Base-by-base conservation (phyloP, 1,140 invertebrate species). In the Neodiprion pinetum region DNA sequence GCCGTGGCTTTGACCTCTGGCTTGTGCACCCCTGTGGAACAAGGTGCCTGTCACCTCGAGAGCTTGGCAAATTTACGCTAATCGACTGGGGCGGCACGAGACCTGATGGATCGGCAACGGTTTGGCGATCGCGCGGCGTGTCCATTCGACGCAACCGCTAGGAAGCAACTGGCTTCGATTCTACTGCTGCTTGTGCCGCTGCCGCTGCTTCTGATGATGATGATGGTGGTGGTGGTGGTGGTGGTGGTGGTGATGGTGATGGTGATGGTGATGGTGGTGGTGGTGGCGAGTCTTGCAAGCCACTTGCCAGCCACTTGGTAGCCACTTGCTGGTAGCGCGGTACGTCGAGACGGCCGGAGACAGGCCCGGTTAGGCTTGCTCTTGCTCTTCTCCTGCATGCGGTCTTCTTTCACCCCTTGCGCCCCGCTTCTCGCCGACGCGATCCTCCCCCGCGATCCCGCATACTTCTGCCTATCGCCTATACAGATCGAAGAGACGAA, bases 111-210 rank as follows among this genome's bases (percentile, higher is more conserved):
- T 71, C 53, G 53, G 53, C 11, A 12, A 61, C 28, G 53, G 53
- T 61, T 17, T 61, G 11, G 53, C n/a, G n/a, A 14, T 17, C 53
- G 28, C 67, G 72, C 75, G 71, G 17, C 67, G 65, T 75, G 79
- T 79, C 77, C 78, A 80, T 75, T 79, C 82, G 82, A 80, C 79
- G 79, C 83, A 81, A 86, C 78, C 80, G 82, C 84, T 78, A 81
- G 76, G 73, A 78, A 84, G 79, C 83, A 83, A 86, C 85, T 85
- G 83, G 72, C 79, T 61, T 9, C 53, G 9, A 61, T 61, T 61
- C 53, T 61, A 17, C 53, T 61, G 53, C 53, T 61, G 53, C 53
- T 61, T 5, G 5, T 61, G 53, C 11, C 9, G 53, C 4, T 9
- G 53, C 53, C 9, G 53, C 5, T 61, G 4, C 11, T 61, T 5